Base-by-base conservation (phyloP, 2,797 vertebrate genomes). In the Tympanoctomys barrerae region DNA sequence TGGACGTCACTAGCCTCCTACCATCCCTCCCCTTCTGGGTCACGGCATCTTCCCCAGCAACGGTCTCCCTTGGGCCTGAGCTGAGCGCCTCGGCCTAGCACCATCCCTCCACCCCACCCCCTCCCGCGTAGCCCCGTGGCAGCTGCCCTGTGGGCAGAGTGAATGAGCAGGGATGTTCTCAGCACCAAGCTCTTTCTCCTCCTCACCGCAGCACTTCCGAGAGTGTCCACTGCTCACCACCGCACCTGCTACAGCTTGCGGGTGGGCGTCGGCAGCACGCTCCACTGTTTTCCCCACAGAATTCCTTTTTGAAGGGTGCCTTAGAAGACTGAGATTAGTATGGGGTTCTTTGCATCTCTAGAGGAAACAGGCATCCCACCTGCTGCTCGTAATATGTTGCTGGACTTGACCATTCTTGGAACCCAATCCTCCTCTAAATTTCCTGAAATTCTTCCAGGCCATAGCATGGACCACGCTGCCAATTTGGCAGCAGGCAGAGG, bases 401-500 rank as follows among this genome's bases (percentile, higher is more conserved):
- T 57, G 49, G 77, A 21, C 10, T 73, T 68, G 57, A 21, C 28
- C 49, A 49, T 64, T 70, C 49, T 73, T 75, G 54, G 8, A 8
- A 21, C 24, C 24, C 2, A 89, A 70, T 26, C 10, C 16, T 66
- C 83, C 57, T 59, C 21, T 52, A 31, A 36, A 11, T 7, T 54
- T 70, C 18, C 49, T 36, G 33, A 33, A 54, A n/a, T 78, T 70
- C 59, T 39, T 89, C 14, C 36, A 87, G 84, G n/a, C 26, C n/a
- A 0, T 46, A 28, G 5, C 71, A 75, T 24, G 39, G 39, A 22
- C 70, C 36, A 24, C 49, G 52, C 13, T 39, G 14, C 18, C 14
- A 33, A 59, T 16, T 64, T 36, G 46, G 61, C 0, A 0, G 36
- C 16, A 0, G 4, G 62, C 12, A 78, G 14, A 22, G 13, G 5